Percentiles rank a stretch among this genome's conserved stretches.
Conservation (phyloP, 2,797 vertebrate species). For the Parauchenoglanis ngamensis region DNA sequence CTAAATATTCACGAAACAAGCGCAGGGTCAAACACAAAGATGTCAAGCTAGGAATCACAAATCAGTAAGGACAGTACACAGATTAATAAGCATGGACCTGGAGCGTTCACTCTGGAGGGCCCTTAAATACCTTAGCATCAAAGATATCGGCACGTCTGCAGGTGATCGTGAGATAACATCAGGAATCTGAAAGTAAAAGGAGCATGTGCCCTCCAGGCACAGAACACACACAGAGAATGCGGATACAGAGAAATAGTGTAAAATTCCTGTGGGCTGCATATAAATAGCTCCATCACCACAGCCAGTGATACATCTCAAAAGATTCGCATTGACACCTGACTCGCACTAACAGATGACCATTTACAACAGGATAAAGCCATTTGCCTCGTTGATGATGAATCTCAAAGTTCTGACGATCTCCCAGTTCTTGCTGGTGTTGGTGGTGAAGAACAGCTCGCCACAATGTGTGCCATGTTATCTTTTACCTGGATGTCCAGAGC, state of each 20-base stretch:
- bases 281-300: not conserved
- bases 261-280: not conserved
- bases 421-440: not conserved
- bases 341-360: not conserved
- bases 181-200: not conserved
- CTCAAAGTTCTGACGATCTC: not conserved
- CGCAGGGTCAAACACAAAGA: not conserved
- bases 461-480: not conserved
- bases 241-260: not conserved
- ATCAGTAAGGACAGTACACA: too few species aligned
- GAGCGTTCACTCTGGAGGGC: too few species aligned
- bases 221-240: not conserved
- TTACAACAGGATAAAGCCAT: not conserved
- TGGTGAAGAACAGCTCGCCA: not conserved
- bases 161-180: not conserved
- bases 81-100: too few species aligned
- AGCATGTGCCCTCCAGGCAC: not conserved
- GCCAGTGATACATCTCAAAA: not conserved
- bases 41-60: too few species aligned
- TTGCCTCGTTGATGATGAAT: not conserved
- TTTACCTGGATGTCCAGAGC: not conserved
- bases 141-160: not conserved
- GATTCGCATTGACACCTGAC: too few species aligned
- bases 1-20: not conserved
- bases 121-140: too few species aligned